Conservation (phyloP, 2,888 invertebrate species). For the Pseudococcus jackbeardsleyi region DNA sequence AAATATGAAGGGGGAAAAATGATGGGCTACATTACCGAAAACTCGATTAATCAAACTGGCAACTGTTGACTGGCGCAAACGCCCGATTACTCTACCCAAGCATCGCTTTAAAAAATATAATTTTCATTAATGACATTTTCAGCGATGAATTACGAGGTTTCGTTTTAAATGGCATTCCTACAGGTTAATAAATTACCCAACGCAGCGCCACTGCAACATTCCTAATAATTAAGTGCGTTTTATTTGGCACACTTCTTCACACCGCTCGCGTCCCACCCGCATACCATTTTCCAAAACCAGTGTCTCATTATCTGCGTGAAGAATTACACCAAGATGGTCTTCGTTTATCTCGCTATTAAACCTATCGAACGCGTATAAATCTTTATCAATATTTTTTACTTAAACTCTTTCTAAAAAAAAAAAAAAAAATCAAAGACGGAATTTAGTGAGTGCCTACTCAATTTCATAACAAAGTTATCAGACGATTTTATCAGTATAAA, state of each 20-base stretch:
- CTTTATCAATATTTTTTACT: conserved; percentile 16
- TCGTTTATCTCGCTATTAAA: not conserved
- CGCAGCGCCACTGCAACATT: conserved; percentile 18
- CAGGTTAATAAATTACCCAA: conserved; percentile 43
- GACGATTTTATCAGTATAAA: not conserved
- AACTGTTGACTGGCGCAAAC: not conserved
- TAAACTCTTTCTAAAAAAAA: not conserved
- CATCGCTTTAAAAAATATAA: not conserved
- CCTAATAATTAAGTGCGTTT: conserved; percentile 36
- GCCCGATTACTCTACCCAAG: not conserved
- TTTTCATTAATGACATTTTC: conserved; percentile 23
- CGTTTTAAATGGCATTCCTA: conserved; percentile 33
- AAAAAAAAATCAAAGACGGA: not conserved
- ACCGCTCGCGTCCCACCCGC: not conserved
- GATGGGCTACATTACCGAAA: not conserved
- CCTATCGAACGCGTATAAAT: not conserved
- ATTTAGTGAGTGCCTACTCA: not conserved
- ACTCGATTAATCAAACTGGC: conserved; percentile 13
- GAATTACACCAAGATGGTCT: not conserved
- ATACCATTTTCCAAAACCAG: not conserved
- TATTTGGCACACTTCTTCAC: conserved; percentile 39
- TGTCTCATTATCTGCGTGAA: not conserved
- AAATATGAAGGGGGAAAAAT: not conserved
- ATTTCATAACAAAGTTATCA: not conserved
- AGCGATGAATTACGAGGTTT: conserved; percentile 47